Percentiles rank a stretch among this genome's conserved stretches.
phyloP scores from a whole-genome alignment of 2,888 invertebrate genomes.

The Hipparchia semele region DNA sequence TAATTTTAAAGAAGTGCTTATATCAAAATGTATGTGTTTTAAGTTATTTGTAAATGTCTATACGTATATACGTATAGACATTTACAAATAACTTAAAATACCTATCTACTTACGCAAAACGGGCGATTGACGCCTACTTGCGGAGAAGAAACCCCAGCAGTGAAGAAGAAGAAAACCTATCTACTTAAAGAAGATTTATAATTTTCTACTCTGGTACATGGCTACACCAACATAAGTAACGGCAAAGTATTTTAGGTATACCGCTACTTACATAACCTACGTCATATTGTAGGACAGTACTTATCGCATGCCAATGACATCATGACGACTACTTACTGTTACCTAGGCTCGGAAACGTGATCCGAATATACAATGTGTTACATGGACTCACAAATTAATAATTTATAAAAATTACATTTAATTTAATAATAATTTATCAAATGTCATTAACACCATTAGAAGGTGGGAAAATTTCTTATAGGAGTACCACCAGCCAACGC shows the following conservation, averaged over 20 bases:
- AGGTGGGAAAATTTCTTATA: conserved; percentile 5
- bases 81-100: not conserved
- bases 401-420: conserved; percentile 8
- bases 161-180: too few species aligned
- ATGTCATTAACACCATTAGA: not conserved
- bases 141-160: too few species aligned
- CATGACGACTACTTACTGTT: conserved; percentile 72
- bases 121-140: too few species aligned
- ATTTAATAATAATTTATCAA: too few species aligned
- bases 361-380: conserved; percentile 54
- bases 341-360: conserved; percentile 68
- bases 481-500: not conserved
- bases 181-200: not conserved
- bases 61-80: too few species aligned
- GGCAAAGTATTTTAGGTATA: conserved; percentile 37
- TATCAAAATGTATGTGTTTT: too few species aligned
- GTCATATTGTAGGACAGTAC: conserved; percentile 60
- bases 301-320: conserved; percentile 76
- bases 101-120: too few species aligned
- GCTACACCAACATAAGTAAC: conserved; percentile 26
- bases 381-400: conserved; percentile 24
- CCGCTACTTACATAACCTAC: conserved; percentile 57
- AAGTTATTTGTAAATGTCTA: too few species aligned
- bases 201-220: not conserved
- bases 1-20: too few species aligned